Percentiles rank a stretch among this genome's conserved stretches.
Conservation (phyloP, 2,797 vertebrate genomes). For the Natrix natrix region DNA sequence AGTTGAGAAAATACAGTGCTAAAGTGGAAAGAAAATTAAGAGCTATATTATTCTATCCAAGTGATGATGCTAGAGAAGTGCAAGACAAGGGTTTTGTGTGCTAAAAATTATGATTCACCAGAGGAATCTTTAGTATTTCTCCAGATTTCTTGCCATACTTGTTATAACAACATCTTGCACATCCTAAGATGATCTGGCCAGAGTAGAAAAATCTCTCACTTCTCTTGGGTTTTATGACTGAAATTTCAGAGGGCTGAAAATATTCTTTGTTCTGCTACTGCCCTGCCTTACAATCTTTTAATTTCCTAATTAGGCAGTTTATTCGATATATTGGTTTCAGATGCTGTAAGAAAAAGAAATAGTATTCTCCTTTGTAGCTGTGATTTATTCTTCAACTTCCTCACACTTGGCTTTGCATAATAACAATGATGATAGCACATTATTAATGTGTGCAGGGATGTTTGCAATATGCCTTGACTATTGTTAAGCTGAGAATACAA, state of each 20-base stretch:
- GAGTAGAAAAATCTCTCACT: neutral
- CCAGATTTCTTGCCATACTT: neutral
- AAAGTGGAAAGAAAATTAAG: neutral
- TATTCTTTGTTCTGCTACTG: neutral
- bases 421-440: neutral
- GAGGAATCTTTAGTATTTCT: neutral
- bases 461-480: neutral
- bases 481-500: neutral
- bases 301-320: neutral
- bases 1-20: neutral
- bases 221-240: neutral
- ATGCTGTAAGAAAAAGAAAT: neutral
- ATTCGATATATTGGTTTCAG: neutral
- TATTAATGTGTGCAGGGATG: neutral
- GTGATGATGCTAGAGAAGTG: neutral
- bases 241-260: neutral
- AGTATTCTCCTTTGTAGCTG: neutral
- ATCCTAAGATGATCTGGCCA: neutral
- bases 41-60: neutral
- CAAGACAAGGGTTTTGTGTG: neutral
- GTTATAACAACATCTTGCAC: neutral
- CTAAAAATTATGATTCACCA: neutral
- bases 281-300: neutral
- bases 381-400: neutral
- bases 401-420: neutral